Conservation (phyloP, 1,140 invertebrate genomes). For the Geopemphigus sp. region DNA sequence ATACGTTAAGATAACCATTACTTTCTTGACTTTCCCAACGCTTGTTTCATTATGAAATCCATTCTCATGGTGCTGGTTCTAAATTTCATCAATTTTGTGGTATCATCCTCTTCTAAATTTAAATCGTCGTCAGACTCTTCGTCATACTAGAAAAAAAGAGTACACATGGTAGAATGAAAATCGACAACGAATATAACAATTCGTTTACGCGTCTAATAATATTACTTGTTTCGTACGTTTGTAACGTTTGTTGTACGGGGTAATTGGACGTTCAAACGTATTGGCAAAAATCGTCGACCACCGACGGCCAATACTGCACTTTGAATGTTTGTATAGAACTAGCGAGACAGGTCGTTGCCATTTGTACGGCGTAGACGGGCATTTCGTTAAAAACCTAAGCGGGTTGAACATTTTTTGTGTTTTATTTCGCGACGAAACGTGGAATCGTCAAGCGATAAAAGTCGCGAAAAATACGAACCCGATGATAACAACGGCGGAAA, state of each 20-base stretch:
- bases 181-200: no score
- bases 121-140: conserved; percentile 7
- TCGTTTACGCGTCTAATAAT: no score
- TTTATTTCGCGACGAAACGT: no score
- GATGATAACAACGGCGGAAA: no score
- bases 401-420: not conserved
- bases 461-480: no score
- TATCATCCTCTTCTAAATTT: conserved; percentile 21
- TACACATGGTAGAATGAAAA: not conserved
- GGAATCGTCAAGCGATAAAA: no score
- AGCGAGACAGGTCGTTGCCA: not conserved
- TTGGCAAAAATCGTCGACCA: not conserved
- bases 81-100: conserved; percentile 56
- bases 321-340: not conserved
- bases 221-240: conserved; percentile 31
- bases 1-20: conserved; percentile 51
- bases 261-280: not conserved
- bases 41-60: conserved; percentile 66
- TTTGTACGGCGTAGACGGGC: not conserved
- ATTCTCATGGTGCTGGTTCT: conserved; percentile 64
- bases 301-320: not conserved
- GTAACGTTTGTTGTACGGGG: not conserved
- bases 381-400: not conserved
- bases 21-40: conserved; percentile 66
- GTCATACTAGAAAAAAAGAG: not conserved